Base-by-base conservation (phyloP, 2,797 vertebrate genomes). In the Danio albolineatus region DNA sequence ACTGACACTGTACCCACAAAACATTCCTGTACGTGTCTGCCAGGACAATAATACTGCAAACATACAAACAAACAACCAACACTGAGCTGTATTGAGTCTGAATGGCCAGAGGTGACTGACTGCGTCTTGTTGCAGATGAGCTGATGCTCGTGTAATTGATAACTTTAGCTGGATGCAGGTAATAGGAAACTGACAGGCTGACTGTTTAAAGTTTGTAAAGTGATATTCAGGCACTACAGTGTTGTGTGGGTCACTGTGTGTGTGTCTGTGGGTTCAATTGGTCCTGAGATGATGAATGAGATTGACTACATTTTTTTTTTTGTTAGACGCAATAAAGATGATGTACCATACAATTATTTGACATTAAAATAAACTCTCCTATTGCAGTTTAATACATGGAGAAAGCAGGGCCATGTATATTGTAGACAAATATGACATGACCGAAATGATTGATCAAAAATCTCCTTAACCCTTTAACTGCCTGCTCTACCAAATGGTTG, bases 51-150 rank as follows among this genome's bases (percentile, higher is more conserved):
- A 78, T 60, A 48, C 65, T 49, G 44, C 48, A 78, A 60, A 69
- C 56, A 78, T 16, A 70, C 44, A 69, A 78, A 70, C 76, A 78
- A 78, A 78, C 76, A 78, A 60, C 53, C 67, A 78, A 60, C 53
- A 69, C 6, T 19, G 64, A 57, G 28, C 48, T 77, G 56, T 59
- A 77, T 48, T 41, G 39, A 74, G 28, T 46, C 16, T 60, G 21
- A 76, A 57, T 57, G 51, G 21, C 14, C 14, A 10, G 41, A 57
- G 75, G 62, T 57, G 61, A 46, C 51, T 21, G 54, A 49, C 76
- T 59, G 44, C 49, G n/a, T 74, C 57, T 62, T 62, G 74, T 51
- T 74, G 54, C 76, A 39, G 53, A 69, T 17, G 51, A 66, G 62
- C 62, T 76, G 36, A 7, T 78, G 76, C 69, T 60, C 48, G 54